These are phyloP conservation scores for Apeltes quadracus DNA, from an alignment of 2,113 vertebrate genomes.

Conservation along the genomic window DNA sequence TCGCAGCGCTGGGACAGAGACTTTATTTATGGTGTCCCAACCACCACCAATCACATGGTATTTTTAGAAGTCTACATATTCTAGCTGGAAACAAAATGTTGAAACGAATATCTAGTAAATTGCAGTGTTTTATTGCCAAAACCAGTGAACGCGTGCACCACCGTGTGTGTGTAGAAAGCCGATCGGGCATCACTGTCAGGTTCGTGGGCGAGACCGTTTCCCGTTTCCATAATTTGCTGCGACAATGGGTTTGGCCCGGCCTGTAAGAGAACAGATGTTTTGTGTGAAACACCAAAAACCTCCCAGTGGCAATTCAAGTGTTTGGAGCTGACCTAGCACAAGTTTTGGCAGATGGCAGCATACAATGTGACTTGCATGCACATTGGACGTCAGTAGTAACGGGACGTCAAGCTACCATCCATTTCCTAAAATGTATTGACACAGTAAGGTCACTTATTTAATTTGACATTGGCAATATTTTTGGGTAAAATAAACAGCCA, in stretches of 20 bases:
- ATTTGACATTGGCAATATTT: background rate
- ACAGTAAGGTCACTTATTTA: background rate
- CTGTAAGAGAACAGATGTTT: conserved; percentile 98
- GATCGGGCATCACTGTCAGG: conserved; percentile 82
- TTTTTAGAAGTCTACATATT: conserved; percentile 90
- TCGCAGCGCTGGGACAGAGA: conserved; percentile 86
- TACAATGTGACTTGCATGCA: conserved; percentile 78
- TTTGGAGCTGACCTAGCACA: conserved; percentile 93
- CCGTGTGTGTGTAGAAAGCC: conserved; percentile 16
- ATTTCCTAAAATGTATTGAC: conserved; percentile 6
- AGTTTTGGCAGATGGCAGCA: conserved; percentile 85
- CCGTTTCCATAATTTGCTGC: conserved; percentile 96
- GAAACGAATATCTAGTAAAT: conserved; percentile 37
- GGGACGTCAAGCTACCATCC: conserved; percentile 28
- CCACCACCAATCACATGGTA: conserved; percentile 88
- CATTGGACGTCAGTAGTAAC: conserved; percentile 31
- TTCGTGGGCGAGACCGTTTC: conserved; percentile 94
- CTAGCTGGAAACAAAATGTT: conserved; percentile 81
- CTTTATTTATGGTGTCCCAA: conserved; percentile 90
- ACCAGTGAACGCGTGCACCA: background rate
- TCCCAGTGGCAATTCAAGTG: conserved; percentile 92
- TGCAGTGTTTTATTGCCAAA: conserved; percentile 14
- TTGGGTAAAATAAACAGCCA: background rate
- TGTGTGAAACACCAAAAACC: conserved; percentile 90
- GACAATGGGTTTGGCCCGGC: conserved; percentile 96